Base-by-base conservation (phyloP, 2,797 vertebrate genomes). In the Gymnoscopelus braueri region DNA sequence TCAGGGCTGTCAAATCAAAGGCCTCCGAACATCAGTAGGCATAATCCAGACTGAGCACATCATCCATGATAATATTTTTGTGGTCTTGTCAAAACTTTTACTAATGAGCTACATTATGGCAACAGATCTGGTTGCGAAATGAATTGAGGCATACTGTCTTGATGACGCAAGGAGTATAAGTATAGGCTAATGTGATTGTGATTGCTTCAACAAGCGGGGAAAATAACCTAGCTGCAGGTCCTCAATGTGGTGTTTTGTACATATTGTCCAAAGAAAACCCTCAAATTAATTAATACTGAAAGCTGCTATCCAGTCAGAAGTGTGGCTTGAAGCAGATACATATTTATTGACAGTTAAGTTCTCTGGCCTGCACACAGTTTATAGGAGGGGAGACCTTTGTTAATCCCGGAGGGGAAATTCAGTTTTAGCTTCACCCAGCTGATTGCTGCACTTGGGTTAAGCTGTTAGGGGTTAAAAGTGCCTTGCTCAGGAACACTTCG, bases 1-100 rank as follows among this genome's bases (percentile, higher is more conserved):
- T 64, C 67, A 8, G 26, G 44, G 69, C 68, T 78, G 77, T 72
- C 72, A 78, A 50, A 47, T 54, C 49, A 63, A 39, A 8, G 55
- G 44, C 63, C 68, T 2, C 12, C 49, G 48, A 35, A 35, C 48
- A 53, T 57, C 64, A 50, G 58, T 9, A 3, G 56, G 15, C 74
- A 35, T 68, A n/a, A 3, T 48, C n/a, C 2, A 15, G 23, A 39
- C 29, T 8, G 59, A 44, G 39, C 39, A 44, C 72, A 55, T 73
- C 49, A 26, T 32, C 12, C 63, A 54, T 15, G 24, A 35, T 13
- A n/a, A 3, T 6, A 15, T 19, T 57, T 3, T 39, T 8, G 3
- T 57, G 10, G 35, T 48, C 14, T 15, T 59, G 60, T 12, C 9
- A 53, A 51, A 69, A 71, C 29, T 29, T 75, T 66, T 11, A 15